A percentile compares a stretch with the other conserved stretches of the same genome.
Evolutionary conservation across 2,797 vertebrate species (phyloP).

Genomic region (Buceros bicornis): DNA sequence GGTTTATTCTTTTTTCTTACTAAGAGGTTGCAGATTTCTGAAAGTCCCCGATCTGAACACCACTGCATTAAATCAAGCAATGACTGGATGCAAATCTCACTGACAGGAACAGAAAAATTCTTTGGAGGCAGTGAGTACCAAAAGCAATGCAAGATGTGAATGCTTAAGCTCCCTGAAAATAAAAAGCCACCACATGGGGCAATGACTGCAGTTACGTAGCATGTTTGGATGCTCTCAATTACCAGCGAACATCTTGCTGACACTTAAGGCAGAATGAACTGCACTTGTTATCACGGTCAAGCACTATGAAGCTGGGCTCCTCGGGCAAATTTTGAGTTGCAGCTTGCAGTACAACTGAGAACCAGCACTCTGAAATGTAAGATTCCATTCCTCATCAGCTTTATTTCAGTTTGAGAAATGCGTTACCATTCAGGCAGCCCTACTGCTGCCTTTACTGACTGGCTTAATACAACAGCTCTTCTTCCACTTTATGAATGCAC

Average conservation of each 20-base stretch:
- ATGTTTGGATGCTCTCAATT: background rate
- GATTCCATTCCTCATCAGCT: background rate
- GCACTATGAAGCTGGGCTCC: background rate
- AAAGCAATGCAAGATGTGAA: background rate
- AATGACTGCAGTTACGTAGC: background rate
- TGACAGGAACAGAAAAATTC: background rate
- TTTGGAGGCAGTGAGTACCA: background rate
- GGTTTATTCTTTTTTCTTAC: background rate
- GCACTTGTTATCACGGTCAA: background rate
- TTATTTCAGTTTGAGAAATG: background rate
- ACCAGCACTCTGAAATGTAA: background rate
- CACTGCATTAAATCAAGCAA: rapidly evolving
- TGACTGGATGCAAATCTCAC: background rate
- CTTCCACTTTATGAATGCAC: background rate
- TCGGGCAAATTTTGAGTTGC: background rate
- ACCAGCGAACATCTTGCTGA: background rate
- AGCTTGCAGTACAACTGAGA: background rate
- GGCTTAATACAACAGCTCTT: background rate
- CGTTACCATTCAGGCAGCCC: background rate
- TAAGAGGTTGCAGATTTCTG: background rate
- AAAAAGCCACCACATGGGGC: background rate
- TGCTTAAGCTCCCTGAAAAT: background rate
- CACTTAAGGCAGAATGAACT: background rate
- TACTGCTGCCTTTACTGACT: background rate
- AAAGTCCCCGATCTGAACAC: background rate